phyloP scores from a whole-genome alignment of 2,888 invertebrate species.

The Unio pictorum region DNA sequence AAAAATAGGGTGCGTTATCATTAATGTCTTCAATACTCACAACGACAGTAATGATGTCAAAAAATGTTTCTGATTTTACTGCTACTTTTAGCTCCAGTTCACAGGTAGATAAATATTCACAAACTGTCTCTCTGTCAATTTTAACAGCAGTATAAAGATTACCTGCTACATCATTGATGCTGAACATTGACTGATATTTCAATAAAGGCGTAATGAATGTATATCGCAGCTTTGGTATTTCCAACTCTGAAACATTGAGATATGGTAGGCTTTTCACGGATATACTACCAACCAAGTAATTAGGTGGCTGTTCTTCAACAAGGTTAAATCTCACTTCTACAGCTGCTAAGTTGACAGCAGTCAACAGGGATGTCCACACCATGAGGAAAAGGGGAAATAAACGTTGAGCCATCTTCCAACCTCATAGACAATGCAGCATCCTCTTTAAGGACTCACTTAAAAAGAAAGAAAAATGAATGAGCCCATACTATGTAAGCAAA shows the following conservation, averaged over 20 bases:
- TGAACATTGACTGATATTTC: slow-evolving; percentile 19
- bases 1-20: slow-evolving; percentile 48
- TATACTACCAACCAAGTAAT: slow-evolving; percentile 14
- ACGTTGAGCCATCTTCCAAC: too few relatives aligned
- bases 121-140: slow-evolving; percentile 30
- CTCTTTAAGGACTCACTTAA: too few relatives aligned
- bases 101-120: slow-evolving; percentile 23
- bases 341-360: too few relatives aligned
- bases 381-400: too few relatives aligned
- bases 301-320: slow-evolving; percentile 10
- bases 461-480: too few relatives aligned
- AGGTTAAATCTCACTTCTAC: slow-evolving; percentile 8
- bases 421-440: too few relatives aligned
- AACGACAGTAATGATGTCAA: slow-evolving; percentile 35
- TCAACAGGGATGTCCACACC: too few relatives aligned
- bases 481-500: too few relatives aligned
- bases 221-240: slow-evolving; percentile 6
- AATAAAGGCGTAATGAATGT: slow-evolving; percentile 2
- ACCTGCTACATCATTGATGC: slow-evolving; percentile 19
- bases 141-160: slow-evolving; percentile 23
- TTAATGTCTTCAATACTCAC: slow-evolving; percentile 46
- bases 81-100: slow-evolving; percentile 17
- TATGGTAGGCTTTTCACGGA: slow-evolving; percentile 4
- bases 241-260: too few relatives aligned
- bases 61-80: slow-evolving; percentile 17